Evolutionary conservation across 2,113 vertebrate genomes (phyloP).

Genomic region (Xiphias gladius): DNA sequence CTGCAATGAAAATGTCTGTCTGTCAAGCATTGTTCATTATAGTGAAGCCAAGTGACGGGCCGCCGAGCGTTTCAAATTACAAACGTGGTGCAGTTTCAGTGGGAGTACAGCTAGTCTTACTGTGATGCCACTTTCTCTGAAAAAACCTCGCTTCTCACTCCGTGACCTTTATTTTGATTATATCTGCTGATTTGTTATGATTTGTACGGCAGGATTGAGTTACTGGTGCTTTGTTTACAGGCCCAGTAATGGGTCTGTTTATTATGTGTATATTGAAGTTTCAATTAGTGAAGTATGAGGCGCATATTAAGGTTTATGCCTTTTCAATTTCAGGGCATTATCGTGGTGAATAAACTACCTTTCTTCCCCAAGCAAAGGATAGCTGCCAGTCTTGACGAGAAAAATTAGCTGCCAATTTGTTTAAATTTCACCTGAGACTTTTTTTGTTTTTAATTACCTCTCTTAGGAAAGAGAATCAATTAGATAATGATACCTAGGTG

Average conservation of each 20-base stretch:
- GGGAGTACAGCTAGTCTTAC: conserved; percentile 34
- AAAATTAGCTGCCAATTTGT: conserved; percentile 21
- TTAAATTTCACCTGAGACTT: conserved; percentile 9
- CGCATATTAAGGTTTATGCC: conserved; percentile 22
- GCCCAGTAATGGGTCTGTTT: conserved; percentile 9
- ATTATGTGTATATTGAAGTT: conserved; percentile 4
- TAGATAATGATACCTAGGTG: conserved; percentile 3
- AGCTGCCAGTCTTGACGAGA: background rate
- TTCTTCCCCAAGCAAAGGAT: background rate
- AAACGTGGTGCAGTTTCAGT: conserved; percentile 19
- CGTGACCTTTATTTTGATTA: conserved; percentile 13
- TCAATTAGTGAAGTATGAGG: conserved; percentile 33
- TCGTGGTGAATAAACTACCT: conserved; percentile 18
- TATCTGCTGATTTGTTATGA: conserved; percentile 20
- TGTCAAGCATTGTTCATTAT: conserved; percentile 20
- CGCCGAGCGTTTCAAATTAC: conserved; percentile 59
- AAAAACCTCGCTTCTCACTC: background rate
- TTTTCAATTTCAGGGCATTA: conserved; percentile 32
- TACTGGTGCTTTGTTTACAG: background rate
- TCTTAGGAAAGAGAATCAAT: conserved; percentile 27
- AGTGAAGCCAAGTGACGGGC: conserved; percentile 31
- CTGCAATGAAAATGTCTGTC: conserved; percentile 27
- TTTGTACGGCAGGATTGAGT: background rate
- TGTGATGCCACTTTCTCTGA: conserved; percentile 2
- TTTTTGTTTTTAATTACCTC: conserved; percentile 19